A percentile compares a stretch with the other conserved stretches of the same genome.
These are phyloP conservation scores for Serrognathus titanus DNA, from an alignment of 2,888 invertebrate species.

Conservation along the genomic window DNA sequence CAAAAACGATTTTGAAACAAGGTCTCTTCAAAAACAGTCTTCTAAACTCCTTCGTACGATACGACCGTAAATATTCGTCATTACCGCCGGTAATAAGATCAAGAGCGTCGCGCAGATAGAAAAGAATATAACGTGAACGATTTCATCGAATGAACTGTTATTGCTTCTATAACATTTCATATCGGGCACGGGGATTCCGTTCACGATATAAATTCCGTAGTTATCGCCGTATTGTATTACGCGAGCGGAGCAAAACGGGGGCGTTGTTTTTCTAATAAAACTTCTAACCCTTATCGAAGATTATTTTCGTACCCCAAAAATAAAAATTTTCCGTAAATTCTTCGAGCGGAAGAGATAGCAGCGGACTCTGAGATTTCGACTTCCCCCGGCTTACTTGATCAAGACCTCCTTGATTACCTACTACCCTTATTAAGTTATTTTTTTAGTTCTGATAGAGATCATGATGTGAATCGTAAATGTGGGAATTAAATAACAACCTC, in stretches of 20 bases:
- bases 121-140: too few relatives aligned
- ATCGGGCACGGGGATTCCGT: too few relatives aligned
- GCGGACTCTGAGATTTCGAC: neutral
- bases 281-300: constrained; percentile 10
- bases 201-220: too few relatives aligned
- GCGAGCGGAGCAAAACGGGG: constrained; percentile 2
- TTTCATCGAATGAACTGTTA: too few relatives aligned
- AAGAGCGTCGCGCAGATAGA: too few relatives aligned
- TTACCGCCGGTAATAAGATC: too few relatives aligned
- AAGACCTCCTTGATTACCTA: constrained; percentile 6
- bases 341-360: constrained; percentile 12
- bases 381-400: neutral
- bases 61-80: too few relatives aligned
- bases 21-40: too few relatives aligned
- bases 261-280: constrained; percentile 12
- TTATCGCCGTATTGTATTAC: too few relatives aligned
- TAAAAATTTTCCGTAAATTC: constrained; percentile 6
- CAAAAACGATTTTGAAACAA: too few relatives aligned
- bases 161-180: too few relatives aligned
- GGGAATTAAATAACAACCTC: constrained; percentile 2
- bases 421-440: constrained; percentile 13
- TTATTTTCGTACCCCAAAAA: constrained; percentile 6
- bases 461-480: constrained; percentile 11
- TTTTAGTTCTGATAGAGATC: constrained; percentile 7
- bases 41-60: too few relatives aligned